Evolutionary conservation across 2,888 invertebrate genomes (phyloP).

Genomic region (Cheilosia scutellata): DNA sequence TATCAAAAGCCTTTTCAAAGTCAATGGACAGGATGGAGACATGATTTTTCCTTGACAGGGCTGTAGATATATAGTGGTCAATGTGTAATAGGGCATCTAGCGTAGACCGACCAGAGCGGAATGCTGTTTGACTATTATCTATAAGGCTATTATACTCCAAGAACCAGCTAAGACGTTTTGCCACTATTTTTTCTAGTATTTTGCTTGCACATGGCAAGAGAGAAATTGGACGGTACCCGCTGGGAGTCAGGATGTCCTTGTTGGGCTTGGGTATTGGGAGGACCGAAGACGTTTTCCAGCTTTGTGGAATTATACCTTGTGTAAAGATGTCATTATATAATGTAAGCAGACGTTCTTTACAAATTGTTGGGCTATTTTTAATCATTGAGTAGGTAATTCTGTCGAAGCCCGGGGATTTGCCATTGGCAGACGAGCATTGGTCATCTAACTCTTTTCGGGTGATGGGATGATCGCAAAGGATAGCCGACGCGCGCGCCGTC

Average conservation of each 20-base stretch:
- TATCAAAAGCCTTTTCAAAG: no score
- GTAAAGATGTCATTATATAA: slow-evolving; percentile 9
- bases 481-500: no score
- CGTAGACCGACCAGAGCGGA: neutral
- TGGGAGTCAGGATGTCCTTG: neutral
- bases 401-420: neutral
- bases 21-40: neutral
- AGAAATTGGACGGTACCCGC: slow-evolving; percentile 12
- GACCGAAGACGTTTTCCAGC: neutral
- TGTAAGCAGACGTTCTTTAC: neutral
- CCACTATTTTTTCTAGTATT: slow-evolving; percentile 4
- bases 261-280: neutral
- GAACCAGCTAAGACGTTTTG: neutral
- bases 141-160: neutral
- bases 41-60: neutral
- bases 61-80: neutral
- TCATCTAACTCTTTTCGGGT: neutral
- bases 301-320: slow-evolving; percentile 2
- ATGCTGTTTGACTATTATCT: neutral
- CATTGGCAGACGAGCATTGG: neutral
- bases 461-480: neutral
- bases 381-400: neutral
- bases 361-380: neutral
- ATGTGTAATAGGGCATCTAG: neutral
- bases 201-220: neutral